Base-by-base conservation (phyloP, 53 echinoderm and acorn worm species). In the Astropecten irregularis region DNA sequence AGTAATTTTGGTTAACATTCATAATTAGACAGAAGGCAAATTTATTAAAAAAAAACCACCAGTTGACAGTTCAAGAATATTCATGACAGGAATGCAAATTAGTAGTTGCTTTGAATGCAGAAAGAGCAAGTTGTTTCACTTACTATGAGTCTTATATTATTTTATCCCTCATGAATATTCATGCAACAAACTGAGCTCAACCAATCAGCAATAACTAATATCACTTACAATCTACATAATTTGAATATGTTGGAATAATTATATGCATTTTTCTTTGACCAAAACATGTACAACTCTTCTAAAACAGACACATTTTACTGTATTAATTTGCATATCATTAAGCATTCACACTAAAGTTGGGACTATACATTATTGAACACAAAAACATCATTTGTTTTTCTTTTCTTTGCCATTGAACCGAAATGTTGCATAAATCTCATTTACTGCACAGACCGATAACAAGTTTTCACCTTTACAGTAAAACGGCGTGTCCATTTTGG, bases 91-190 rank as follows among this genome's bases (percentile, higher is more conserved):
- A 65, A 33, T 63, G 18, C 15, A 10, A 63, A 68, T 11, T 28
- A 58, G 46, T 68, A 49, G 47, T 36, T 44, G 28, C 44, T 14
- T 16, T 27, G 16, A 9, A 13, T 32, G 50, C 18, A 50, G 18
- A 14, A 29, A 8, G 20, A 18, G 19, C 19, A 19, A 16, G 31
- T 71, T 71, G 52, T 33, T 52, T 10, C 35, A 30, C 21, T 9
- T 13, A 19, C 2, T 11, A 58, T 30, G 9, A 5, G 13, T 10
- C 25, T 52, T 19, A 34, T 31, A 52, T n/a, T 15, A 58, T 38
- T 37, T 76, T 56, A 22, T 15, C 37, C 53, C 47, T 25, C 25
- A 54, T 76, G 56, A 76, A 76, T 76, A 76, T 76, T 76, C 76
- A 76, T 57, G 39, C 2, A n/a, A 31, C 36, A 65, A 35, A n/a